These are phyloP conservation scores for Eupithecia centaureata DNA, from an alignment of 2,888 invertebrate genomes.

Conservation along the genomic window DNA sequence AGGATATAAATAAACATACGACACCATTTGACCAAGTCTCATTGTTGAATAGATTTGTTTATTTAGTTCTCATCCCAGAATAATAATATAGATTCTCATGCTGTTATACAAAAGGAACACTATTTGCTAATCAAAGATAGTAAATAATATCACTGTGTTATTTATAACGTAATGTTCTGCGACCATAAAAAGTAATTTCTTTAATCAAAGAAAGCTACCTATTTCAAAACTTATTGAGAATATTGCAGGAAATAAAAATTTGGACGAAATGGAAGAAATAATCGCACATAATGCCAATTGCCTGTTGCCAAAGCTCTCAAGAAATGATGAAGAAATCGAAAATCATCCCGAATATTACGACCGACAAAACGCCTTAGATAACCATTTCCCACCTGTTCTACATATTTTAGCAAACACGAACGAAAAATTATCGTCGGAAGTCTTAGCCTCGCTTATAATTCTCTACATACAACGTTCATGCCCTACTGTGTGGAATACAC, in stretches of 20 bases:
- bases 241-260: not conserved
- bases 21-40: no score
- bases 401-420: conserved; percentile 50
- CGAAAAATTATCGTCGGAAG: conserved; percentile 43
- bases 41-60: no score
- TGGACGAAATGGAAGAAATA: conserved; percentile 40
- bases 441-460: conserved; percentile 59
- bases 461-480: conserved; percentile 61
- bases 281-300: conserved; percentile 54
- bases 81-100: no score
- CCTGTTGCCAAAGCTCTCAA: conserved; percentile 61
- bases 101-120: no score
- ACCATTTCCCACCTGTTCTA: conserved; percentile 52
- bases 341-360: conserved; percentile 60
- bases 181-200: no score
- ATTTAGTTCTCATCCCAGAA: no score
- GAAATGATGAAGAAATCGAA: conserved; percentile 60
- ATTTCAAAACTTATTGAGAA: not conserved
- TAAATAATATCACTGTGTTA: no score
- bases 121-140: no score
- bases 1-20: no score
- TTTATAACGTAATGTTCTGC: no score
- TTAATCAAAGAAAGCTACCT: no score
- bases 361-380: conserved; percentile 54
- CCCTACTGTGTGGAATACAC: conserved; percentile 61